Base-by-base conservation (phyloP, 2,797 vertebrate genomes). In the Enteromius paludinosus region DNA sequence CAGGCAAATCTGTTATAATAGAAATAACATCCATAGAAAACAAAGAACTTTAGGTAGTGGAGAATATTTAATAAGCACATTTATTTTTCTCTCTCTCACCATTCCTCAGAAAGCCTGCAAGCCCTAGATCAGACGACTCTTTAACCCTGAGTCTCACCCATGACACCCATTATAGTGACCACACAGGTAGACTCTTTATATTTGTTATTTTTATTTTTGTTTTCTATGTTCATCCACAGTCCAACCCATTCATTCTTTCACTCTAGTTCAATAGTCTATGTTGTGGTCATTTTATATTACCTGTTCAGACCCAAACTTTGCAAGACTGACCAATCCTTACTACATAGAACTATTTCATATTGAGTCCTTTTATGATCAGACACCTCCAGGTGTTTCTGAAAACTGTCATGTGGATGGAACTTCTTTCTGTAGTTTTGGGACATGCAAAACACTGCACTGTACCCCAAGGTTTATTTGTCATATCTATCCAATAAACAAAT, bases 101-200 rank as follows among this genome's bases (percentile, higher is more conserved):
- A 78, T 94, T 93, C 90, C 92, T 93, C 92, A 95, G 94, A 95
- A 95, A 95, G 92, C 93, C 94, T 94, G 91, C 91, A 54, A 91
- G 91, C 90, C 90, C 91, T 93, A 93, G 92, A 93, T 92, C 93
- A 92, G 92, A 94, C 89, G 93, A 92, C 89, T 87, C 91, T 89
- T 81, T 94, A 92, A 89, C 90, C 89, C 87, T 90, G 93, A 92
- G 35, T 92, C 89, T 92, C 88, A 90, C 85, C 88, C 90, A 87
- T 87, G 89, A 91, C 86, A 89, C 88, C 83, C 87, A 91, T 90
- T 92, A 87, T 92, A 91, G 88, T 65, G 59, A 91, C 83, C 86
- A 86, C 86, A 83, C 91, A 94, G 94, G 94, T 94, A 94, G 92
- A 87, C 74, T 80, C 62, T 83, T 85, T 89, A 87, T 88, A 82